Evolutionary conservation across 2,888 invertebrate species (phyloP), one percentile per base, ranked within the genome.

Genomic region (Drosophila greeni): DNA sequence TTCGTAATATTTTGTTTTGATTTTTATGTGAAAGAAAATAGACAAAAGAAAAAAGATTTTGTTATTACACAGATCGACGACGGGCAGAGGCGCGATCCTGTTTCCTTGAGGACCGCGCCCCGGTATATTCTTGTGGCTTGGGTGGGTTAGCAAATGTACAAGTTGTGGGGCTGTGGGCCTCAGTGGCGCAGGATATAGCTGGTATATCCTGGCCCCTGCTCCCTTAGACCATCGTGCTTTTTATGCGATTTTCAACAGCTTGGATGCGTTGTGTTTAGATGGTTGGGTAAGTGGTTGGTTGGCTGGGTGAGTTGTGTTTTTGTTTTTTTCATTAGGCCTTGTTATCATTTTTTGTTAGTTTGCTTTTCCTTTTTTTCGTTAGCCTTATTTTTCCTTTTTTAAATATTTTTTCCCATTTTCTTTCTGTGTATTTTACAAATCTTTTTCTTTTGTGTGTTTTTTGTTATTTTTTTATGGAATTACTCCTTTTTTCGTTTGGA

Each of bases 1-100:
- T 70, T 70, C 26, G 66, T 57, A 56, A 75, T 73, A 55, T 70
- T 62, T 62, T 66, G 66, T 60, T 70, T 69, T 70, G 58, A 53
- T 71, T 75, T 79, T 74, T 69, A 70, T 74, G 76, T 79, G 77
- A 81, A 84, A 86, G 86, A 87, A 86, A 86, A 74, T 76, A 86
- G 79, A 83, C 75, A 84, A 87, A 85, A 76, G 76, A 86, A 84
- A 86, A 85, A 85, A 78, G 70, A 73, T 70, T 73, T 76, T 64
- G 79, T 86, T 86, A 87, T 83, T 86, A 81, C 82, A 81, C 81
- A 76, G 75, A 69, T 82, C 85, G 81, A 76, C 73, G 84, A 66
- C 59, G 64, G 68, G 57, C 47, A 20, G 65, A 18, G 67, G 66
- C 70, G 40, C 72, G 69, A 70, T 66, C 64, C 71, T 71, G 65